These are phyloP conservation scores for Cyprinodon variegatus DNA, from an alignment of 2,113 vertebrate species.

Conservation along the genomic window DNA sequence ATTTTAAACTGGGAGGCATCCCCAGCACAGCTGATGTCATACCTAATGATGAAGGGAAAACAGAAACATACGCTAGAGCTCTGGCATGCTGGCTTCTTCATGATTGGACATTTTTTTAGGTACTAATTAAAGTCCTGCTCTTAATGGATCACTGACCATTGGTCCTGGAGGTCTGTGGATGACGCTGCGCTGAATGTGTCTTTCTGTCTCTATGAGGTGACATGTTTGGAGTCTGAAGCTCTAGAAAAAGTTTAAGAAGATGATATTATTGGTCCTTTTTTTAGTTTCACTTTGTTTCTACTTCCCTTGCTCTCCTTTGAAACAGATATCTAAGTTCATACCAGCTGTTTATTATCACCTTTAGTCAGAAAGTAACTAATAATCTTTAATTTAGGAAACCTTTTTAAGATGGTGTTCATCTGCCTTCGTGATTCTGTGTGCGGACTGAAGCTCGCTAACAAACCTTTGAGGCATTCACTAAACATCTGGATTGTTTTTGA, in stretches of 20 bases:
- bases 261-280: conserved; percentile 13
- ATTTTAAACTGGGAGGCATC: background rate
- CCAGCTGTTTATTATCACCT: background rate
- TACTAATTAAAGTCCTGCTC: conserved; percentile 15
- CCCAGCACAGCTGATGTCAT: conserved; percentile 6
- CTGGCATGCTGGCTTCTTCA: background rate
- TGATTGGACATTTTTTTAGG: background rate
- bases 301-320: conserved; percentile 1
- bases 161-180: conserved; percentile 19
- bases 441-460: no score
- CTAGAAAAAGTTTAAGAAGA: background rate
- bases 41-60: background rate
- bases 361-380: background rate
- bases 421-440: no score
- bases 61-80: conserved; percentile 2
- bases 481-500: no score
- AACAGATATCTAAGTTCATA: background rate
- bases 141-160: conserved; percentile 49
- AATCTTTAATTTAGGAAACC: no score
- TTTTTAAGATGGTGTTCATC: no score
- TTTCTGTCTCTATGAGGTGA: background rate
- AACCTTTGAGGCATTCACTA: no score
- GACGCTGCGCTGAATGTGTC: conserved; percentile 15
- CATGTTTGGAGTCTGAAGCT: background rate
- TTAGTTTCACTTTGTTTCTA: conserved; percentile 28